These are phyloP conservation scores for Oryzias dopingdopingensis DNA, from an alignment of 2,797 vertebrate genomes.

Conservation along the genomic window DNA sequence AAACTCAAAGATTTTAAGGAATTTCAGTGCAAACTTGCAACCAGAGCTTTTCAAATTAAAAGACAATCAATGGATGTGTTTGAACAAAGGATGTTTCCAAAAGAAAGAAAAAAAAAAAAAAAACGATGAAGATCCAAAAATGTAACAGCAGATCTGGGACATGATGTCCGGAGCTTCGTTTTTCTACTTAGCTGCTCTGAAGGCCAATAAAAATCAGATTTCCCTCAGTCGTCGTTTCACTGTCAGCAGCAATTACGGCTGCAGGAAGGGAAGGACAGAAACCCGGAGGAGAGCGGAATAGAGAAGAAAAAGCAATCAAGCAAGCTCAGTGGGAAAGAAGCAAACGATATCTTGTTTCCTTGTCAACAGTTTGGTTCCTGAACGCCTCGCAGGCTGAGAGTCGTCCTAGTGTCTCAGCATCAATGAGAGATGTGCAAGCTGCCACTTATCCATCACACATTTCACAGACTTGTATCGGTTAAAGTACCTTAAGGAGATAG, in stretches of 20 bases:
- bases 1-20: too few relatives aligned
- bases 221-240: slow-evolving; percentile 27
- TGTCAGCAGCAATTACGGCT: slow-evolving; percentile 44
- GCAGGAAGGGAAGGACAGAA: slow-evolving; percentile 16
- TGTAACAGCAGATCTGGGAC: too few relatives aligned
- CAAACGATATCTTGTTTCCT: slow-evolving; percentile 35
- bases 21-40: too few relatives aligned
- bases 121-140: too few relatives aligned
- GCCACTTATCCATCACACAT: slow-evolving; percentile 23
- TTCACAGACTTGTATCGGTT: slow-evolving; percentile 16
- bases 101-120: too few relatives aligned
- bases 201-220: background rate
- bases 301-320: slow-evolving; percentile 47
- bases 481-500: slow-evolving; percentile 1
- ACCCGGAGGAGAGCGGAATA: slow-evolving; percentile 18
- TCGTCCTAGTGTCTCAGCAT: slow-evolving; percentile 36
- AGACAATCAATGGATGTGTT: too few relatives aligned
- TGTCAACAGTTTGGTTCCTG: slow-evolving; percentile 23
- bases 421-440: slow-evolving; percentile 27
- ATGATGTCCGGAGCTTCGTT: too few relatives aligned
- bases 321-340: slow-evolving; percentile 38
- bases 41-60: too few relatives aligned
- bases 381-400: slow-evolving; percentile 31
- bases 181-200: too few relatives aligned
- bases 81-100: too few relatives aligned